Percentiles rank a stretch among this genome's conserved stretches.
phyloP scores from a whole-genome alignment of 2,888 invertebrate species.

The Idaea aversata region DNA sequence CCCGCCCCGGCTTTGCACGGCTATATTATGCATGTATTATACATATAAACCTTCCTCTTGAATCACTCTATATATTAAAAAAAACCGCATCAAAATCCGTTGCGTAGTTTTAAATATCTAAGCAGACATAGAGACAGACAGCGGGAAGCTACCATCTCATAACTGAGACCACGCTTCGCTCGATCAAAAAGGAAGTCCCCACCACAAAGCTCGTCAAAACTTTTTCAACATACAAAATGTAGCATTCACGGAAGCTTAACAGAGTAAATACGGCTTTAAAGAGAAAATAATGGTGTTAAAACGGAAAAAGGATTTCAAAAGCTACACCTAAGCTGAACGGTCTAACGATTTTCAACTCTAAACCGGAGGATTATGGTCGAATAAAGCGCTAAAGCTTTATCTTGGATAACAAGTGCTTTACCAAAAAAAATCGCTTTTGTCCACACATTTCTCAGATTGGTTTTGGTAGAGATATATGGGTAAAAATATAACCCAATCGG shows the following conservation, averaged over 20 bases:
- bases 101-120: too few species aligned
- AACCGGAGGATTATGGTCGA: neutral
- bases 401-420: neutral
- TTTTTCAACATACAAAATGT: constrained; percentile 13
- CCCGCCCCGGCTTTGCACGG: too few species aligned
- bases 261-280: constrained; percentile 19
- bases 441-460: neutral
- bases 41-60: too few species aligned
- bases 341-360: constrained; percentile 6
- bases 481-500: neutral
- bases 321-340: neutral
- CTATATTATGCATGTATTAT: too few species aligned
- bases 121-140: too few species aligned
- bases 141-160: too few species aligned
- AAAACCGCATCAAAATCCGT: too few species aligned
- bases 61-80: too few species aligned
- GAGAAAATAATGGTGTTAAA: constrained; percentile 21
- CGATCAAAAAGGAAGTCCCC: neutral
- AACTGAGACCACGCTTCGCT: neutral
- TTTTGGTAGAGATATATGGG: neutral
- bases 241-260: constrained; percentile 20
- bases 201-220: neutral
- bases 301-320: constrained; percentile 13
- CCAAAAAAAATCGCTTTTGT: neutral
- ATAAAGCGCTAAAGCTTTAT: neutral